phyloP scores from a whole-genome alignment of 1,140 invertebrate genomes.

The Drosophila gunungcola region DNA sequence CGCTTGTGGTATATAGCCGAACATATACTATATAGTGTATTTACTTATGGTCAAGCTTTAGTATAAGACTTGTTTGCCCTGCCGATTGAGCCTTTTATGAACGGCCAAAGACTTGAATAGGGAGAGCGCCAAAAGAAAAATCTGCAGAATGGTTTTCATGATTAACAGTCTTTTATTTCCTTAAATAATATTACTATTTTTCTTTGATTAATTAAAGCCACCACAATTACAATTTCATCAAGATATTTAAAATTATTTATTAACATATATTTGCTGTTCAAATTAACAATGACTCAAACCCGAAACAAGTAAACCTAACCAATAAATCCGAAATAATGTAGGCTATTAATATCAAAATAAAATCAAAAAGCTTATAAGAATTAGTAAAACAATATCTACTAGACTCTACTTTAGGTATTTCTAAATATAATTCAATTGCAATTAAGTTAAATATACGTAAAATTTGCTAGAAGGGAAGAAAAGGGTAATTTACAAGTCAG shows the following conservation, averaged over 20 bases:
- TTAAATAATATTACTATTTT: not conserved
- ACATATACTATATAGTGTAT: slow-evolving; percentile 15
- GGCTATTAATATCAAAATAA: no score
- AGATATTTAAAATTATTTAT: slow-evolving; percentile 25
- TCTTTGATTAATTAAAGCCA: not conserved
- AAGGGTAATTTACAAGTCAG: not conserved
- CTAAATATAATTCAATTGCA: not conserved
- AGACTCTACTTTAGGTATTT: no score
- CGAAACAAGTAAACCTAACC: no score
- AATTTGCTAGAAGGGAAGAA: not conserved
- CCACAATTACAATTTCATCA: not conserved
- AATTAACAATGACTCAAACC: slow-evolving; percentile 15
- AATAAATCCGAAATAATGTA: no score
- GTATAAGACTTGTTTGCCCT: slow-evolving; percentile 68
- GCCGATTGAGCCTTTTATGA: slow-evolving; percentile 72
- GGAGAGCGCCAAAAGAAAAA: slow-evolving; percentile 27
- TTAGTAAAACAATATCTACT: no score
- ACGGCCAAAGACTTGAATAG: slow-evolving; percentile 13
- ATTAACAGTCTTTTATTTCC: not conserved
- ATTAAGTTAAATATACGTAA: not conserved
- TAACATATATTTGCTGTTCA: slow-evolving; percentile 11
- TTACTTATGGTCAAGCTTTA: slow-evolving; percentile 54
- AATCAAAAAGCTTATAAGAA: no score
- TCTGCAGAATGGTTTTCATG: not conserved
- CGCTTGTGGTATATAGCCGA: slow-evolving; percentile 19